Base-by-base conservation (phyloP, 2,113 vertebrate genomes). In the Myotis brandtii region DNA sequence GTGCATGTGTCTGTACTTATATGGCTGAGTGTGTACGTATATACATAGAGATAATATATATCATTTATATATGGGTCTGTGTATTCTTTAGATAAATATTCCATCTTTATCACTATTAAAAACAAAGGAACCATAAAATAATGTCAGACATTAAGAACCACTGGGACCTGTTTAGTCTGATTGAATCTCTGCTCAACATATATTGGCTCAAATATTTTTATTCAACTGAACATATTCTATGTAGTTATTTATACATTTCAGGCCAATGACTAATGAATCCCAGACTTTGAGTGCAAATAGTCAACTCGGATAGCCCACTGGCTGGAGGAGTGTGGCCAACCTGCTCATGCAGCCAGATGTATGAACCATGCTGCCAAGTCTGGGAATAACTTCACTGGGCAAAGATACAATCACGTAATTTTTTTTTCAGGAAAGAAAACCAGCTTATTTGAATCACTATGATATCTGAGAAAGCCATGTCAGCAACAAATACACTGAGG, bases 401-500 rank as follows among this genome's bases (percentile, higher is more conserved):
- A 97, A 96, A 72, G 54, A 94, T 67, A 90, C 46, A 93, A 94
- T 85, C 56, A 89, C 84, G 76, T 96, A 94, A 93, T 95, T 88
- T 89, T 81, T 95, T 75, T 8, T 8, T 92, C 23, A 73, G 67
- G 76, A 94, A 67, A 94, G 84, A 76, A 93, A 94, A 89, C 30
- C 85, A 95, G 90, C 76, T 80, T 96, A 91, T 88, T 97, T 91
- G 95, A 66, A 86, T 97, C 94, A 96, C 96, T 97, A 97, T 96
- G 93, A 94, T 97, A 98, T 97, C 95, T 96, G 95, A 70, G 77
- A 93, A 97, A 96, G 95, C 95, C 92, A 96, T 98, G 97, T 98
- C 98, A 99, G 98, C 98, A 99, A 98, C 98, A 98, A 98, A 97
- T 97, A 98, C 94, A 98, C 93, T 97, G 98, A 98, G 98, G 98